Base-by-base conservation (phyloP, 2,888 invertebrate genomes). In the Harmothoe impar region DNA sequence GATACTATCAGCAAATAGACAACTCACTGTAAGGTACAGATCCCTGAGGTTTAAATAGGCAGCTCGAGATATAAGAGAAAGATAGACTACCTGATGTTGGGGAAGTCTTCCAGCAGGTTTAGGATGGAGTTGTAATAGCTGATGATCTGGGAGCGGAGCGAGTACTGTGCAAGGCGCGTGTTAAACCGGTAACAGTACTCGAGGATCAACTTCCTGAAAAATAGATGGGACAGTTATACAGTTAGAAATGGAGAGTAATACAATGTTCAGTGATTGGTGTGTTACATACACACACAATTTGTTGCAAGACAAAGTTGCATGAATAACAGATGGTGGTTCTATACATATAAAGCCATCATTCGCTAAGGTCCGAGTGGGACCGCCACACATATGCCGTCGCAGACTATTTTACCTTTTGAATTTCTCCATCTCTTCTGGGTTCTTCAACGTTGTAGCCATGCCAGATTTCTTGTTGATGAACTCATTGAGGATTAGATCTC, bases 401-500 rank as follows among this genome's bases (percentile, higher is more conserved):
- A n/a, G n/a, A 43, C 3, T 7, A 43, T 20, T 20, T 77, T 81
- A 95, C 95, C 95, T 94, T 92, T 96, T 96, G 68, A 95, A 88
- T 91, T 95, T 95, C 62, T 94, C 94, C 92, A 94, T 93, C 92
- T 95, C 95, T 33, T 94, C 94, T 20, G 94, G 94, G 89, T 95
- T 95, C 89, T 93, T 93, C 52, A 95, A 91, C 7, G 94, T 88
- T 12, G 92, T 92, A 0, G 94, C 94, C 94, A 94, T 94, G 85
- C 93, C 92, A 20, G 93, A 93, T 91, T 94, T 95, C 93, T 94
- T 95, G 31, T 92, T 92, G 10, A 95, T 92, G 91, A 94, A 96
- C 29, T 95, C 95, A 93, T 95, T 95, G 91, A 95, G 92, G 94
- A 95, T 95, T 43, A 94, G 54, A 92, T 96, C 95, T 90, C 95